These are phyloP conservation scores for Alloplasta piceator DNA, from an alignment of 2,888 invertebrate species.

Conservation along the genomic window DNA sequence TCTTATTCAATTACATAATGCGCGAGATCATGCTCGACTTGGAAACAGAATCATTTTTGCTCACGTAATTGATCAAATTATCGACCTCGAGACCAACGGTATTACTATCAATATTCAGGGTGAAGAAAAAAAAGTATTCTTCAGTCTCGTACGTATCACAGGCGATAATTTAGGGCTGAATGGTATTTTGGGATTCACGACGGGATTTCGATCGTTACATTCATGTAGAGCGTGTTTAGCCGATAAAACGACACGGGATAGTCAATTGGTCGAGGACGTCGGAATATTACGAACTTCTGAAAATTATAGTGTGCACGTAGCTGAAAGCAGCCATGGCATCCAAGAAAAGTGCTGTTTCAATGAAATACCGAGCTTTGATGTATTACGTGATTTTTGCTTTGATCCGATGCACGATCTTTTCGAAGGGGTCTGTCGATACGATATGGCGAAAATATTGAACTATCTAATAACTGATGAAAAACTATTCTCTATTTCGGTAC, in stretches of 20 bases:
- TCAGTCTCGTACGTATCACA: slow-evolving; percentile 39
- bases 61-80: slow-evolving; percentile 49
- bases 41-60: slow-evolving; percentile 50
- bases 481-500: no score
- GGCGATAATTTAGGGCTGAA: slow-evolving; percentile 61
- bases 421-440: slow-evolving; percentile 40
- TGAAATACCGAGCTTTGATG: slow-evolving; percentile 57
- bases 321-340: slow-evolving; percentile 43
- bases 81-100: slow-evolving; percentile 50
- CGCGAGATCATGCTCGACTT: slow-evolving; percentile 51
- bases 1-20: slow-evolving; percentile 54
- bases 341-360: slow-evolving; percentile 61
- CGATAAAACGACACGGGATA: slow-evolving; percentile 28
- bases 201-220: slow-evolving; percentile 51
- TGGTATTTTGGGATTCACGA: slow-evolving; percentile 54
- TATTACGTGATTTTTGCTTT: slow-evolving; percentile 49
- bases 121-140: slow-evolving; percentile 51
- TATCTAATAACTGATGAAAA: no score
- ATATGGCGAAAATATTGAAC: no score
- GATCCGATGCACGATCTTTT: slow-evolving; percentile 65
- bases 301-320: slow-evolving; percentile 35
- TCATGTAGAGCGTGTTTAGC: slow-evolving; percentile 55
- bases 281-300: slow-evolving; percentile 31
- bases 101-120: slow-evolving; percentile 40
- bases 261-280: slow-evolving; percentile 21